phyloP scores from a whole-genome alignment of 2,888 invertebrate genomes.

The Ormyrus nitidulus region DNA sequence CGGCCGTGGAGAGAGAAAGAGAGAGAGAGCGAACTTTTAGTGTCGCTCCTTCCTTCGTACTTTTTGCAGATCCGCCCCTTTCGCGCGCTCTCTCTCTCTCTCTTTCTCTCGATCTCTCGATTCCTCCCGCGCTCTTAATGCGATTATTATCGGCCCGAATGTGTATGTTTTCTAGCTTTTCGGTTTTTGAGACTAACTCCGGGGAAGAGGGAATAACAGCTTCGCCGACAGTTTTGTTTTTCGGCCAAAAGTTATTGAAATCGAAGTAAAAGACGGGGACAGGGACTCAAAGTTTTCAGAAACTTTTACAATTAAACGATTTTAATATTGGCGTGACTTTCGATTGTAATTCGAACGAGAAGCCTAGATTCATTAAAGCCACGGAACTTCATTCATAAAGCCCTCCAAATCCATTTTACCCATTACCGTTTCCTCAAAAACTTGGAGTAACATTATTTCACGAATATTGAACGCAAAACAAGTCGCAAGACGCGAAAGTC shows the following conservation, averaged over 20 bases:
- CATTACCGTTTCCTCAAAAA: too few species aligned
- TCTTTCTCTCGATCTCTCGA: slow-evolving; percentile 39
- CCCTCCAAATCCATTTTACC: slow-evolving; percentile 2
- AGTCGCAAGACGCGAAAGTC: too few species aligned
- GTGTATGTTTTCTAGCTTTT: not conserved
- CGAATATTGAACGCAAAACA: too few species aligned
- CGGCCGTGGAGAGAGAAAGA: slow-evolving; percentile 8
- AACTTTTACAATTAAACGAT: slow-evolving; percentile 37
- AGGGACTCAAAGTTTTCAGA: not conserved
- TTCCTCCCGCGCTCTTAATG: slow-evolving; percentile 18
- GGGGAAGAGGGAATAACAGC: too few species aligned
- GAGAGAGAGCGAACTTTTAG: slow-evolving; percentile 46
- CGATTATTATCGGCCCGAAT: slow-evolving; percentile 31
- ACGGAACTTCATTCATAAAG: slow-evolving; percentile 23
- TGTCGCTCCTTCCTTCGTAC: slow-evolving; percentile 53
- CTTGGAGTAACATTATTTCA: too few species aligned
- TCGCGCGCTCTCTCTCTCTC: not conserved
- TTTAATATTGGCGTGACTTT: slow-evolving; percentile 38
- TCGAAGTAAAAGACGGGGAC: not conserved
- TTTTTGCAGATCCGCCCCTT: slow-evolving; percentile 1
- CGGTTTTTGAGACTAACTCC: too few species aligned
- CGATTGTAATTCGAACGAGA: slow-evolving; percentile 12
- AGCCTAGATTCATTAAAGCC: slow-evolving; percentile 23
- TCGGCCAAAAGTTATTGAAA: not conserved
- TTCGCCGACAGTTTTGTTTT: not conserved